phyloP scores from a whole-genome alignment of 2,888 invertebrate species.

The Phengaris alcon region DNA sequence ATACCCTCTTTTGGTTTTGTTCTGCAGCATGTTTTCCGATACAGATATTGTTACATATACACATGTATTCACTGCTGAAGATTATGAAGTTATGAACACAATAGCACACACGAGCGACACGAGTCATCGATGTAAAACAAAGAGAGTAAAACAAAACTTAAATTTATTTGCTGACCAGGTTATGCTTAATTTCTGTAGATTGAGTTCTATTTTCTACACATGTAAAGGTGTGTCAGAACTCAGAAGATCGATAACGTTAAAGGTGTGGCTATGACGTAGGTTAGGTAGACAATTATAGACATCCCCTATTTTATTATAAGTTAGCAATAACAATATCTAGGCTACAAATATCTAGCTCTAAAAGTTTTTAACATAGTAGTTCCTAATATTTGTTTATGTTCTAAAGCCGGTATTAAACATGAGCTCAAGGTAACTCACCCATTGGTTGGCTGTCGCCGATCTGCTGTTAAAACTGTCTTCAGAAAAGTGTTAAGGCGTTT shows the following conservation, averaged over 20 bases:
- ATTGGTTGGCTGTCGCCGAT: conserved; percentile 44
- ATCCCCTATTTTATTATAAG: too few species aligned
- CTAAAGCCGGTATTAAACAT: neutral
- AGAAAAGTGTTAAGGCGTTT: conserved; percentile 56
- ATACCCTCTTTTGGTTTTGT: neutral
- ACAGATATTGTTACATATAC: neutral
- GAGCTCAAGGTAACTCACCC: conserved; percentile 25
- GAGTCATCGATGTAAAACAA: neutral
- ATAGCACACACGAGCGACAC: neutral
- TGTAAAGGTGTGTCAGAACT: too few species aligned
- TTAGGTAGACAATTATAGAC: too few species aligned
- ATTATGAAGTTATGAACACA: neutral
- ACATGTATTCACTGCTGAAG: neutral
- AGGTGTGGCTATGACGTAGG: too few species aligned
- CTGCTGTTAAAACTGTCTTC: conserved; percentile 45
- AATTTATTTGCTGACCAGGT: too few species aligned
- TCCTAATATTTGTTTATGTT: conserved; percentile 23
- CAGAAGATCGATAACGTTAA: too few species aligned
- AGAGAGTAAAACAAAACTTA: neutral
- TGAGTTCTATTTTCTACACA: too few species aligned
- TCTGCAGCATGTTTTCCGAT: neutral
- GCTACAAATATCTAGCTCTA: too few species aligned
- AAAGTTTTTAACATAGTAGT: neutral
- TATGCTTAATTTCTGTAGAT: too few species aligned
- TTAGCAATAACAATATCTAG: too few species aligned